Percentiles rank a stretch among this genome's conserved stretches.
Evolutionary conservation across 2,797 vertebrate species (phyloP).

Genomic region (Sebastes diploproa): DNA sequence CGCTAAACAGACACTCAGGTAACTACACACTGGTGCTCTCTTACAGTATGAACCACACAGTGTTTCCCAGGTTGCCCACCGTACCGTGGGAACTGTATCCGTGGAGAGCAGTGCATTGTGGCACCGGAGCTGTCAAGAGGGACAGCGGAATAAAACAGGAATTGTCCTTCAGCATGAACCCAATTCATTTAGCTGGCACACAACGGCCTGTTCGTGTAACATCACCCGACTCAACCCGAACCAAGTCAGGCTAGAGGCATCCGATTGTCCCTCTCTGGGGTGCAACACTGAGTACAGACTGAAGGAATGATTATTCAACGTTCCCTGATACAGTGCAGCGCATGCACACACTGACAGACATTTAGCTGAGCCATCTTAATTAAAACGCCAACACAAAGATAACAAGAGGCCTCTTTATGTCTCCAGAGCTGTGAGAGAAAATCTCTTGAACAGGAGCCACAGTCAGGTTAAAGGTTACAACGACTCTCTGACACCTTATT

Average conservation of each 20-base stretch:
- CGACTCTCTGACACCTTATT: constrained; percentile 11
- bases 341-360: constrained; percentile 35
- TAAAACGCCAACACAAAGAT: constrained; percentile 49
- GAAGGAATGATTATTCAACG: constrained; percentile 53
- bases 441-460: constrained; percentile 10
- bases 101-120: constrained; percentile 55
- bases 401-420: constrained; percentile 53
- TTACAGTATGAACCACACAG: constrained; percentile 32
- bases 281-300: constrained; percentile 38
- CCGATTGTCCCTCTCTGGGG: constrained; percentile 54
- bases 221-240: constrained; percentile 59
- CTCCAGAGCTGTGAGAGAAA: constrained; percentile 7
- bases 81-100: constrained; percentile 72
- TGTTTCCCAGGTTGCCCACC: constrained; percentile 54
- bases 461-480: background rate
- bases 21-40: constrained; percentile 31
- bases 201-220: constrained; percentile 63
- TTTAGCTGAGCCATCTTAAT: constrained; percentile 61
- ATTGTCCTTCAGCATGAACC: constrained; percentile 61
- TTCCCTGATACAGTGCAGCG: constrained; percentile 6
- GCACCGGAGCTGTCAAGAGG: constrained; percentile 47
- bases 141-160: constrained; percentile 61
- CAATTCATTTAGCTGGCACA: constrained; percentile 71
- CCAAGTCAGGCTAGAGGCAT: constrained; percentile 38
- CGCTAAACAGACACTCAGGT: constrained; percentile 42